Evolutionary conservation across 2,888 invertebrate species (phyloP).

Genomic region (Portevinia maculata): DNA sequence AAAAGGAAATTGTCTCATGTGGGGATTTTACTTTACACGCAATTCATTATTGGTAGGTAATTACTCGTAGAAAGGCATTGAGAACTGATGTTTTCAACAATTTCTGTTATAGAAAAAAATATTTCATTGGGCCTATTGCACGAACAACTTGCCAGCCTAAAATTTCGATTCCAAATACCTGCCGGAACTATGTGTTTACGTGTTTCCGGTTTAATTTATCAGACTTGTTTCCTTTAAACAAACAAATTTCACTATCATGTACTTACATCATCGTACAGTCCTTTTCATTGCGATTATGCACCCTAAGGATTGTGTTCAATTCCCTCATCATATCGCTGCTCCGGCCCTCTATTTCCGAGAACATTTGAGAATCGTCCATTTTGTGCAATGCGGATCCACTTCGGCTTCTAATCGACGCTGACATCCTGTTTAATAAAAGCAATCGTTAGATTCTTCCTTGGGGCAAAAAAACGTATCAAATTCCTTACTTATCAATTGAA

Average conservation of each 20-base stretch:
- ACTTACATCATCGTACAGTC: constrained; percentile 79
- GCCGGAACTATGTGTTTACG: too few relatives aligned
- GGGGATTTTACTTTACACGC: too few relatives aligned
- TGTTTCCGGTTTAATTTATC: too few relatives aligned
- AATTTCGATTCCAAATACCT: too few relatives aligned
- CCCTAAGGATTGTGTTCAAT: constrained; percentile 84
- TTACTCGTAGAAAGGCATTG: too few relatives aligned
- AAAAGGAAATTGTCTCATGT: too few relatives aligned
- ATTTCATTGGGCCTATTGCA: too few relatives aligned
- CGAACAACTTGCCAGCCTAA: too few relatives aligned
- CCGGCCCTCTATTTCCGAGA: constrained; percentile 83
- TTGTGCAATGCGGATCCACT: constrained; percentile 84
- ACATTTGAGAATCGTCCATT: constrained; percentile 84
- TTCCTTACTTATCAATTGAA: constrained; percentile 81
- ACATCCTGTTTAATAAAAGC: constrained; percentile 75
- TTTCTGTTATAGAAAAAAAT: too few relatives aligned
- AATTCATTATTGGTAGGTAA: too few relatives aligned
- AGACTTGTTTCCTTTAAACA: neutral
- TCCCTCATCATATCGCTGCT: constrained; percentile 84
- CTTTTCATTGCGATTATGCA: constrained; percentile 80
- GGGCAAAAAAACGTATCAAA: neutral
- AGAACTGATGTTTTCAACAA: too few relatives aligned
- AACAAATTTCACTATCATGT: neutral
- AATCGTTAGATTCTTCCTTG: neutral
- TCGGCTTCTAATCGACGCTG: constrained; percentile 80